Percentiles rank a stretch among this genome's conserved stretches.
phyloP scores from a whole-genome alignment of 2,113 vertebrate species.

The Mystacornis crossleyi region DNA sequence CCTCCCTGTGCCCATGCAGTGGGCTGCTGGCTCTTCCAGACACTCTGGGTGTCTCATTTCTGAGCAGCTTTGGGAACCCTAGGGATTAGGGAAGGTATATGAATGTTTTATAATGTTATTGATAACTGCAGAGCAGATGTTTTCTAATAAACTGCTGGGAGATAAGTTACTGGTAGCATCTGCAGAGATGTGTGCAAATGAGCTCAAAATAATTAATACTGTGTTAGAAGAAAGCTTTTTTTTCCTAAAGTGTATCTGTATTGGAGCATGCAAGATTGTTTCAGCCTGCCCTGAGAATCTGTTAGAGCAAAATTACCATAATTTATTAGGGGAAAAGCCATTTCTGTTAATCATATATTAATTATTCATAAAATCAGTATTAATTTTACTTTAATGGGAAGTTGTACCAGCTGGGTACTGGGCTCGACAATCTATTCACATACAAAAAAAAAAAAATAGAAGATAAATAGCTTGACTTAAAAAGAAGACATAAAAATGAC shows the following conservation, averaged over 20 bases:
- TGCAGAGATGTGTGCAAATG: conserved; percentile 11
- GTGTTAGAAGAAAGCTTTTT: conserved; percentile 8
- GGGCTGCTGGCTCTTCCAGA: background rate
- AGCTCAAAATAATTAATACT: conserved; percentile 30
- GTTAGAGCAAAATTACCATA: conserved; percentile 26
- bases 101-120: conserved; percentile 59
- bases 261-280: background rate
- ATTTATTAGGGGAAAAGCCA: conserved; percentile 55
- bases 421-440: background rate
- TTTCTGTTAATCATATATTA: conserved; percentile 69
- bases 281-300: background rate
- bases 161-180: conserved; percentile 16
- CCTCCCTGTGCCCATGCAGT: background rate
- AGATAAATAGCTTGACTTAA: background rate
- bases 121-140: background rate
- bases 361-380: conserved; percentile 72
- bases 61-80: background rate
- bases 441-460: background rate
- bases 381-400: conserved; percentile 58
- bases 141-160: conserved; percentile 32
- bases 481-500: conserved; percentile 63
- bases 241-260: background rate
- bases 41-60: background rate
- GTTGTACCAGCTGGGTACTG: conserved; percentile 24
- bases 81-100: background rate